Percentiles rank a stretch among this genome's conserved stretches.
Evolutionary conservation across 1,140 invertebrate species (phyloP).

Genomic region (Atta texana): DNA sequence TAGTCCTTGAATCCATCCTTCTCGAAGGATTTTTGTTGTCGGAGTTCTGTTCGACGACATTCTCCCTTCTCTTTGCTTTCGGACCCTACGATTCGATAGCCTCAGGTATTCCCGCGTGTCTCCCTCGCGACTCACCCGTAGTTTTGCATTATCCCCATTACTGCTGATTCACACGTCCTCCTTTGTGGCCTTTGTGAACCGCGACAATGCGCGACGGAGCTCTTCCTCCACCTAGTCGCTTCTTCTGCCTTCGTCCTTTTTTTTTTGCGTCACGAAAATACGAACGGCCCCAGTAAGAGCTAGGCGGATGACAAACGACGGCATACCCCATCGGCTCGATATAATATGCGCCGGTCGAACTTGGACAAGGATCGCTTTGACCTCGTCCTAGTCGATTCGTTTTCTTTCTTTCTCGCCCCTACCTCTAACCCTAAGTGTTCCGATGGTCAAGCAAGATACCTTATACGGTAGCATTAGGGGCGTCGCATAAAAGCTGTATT

Average conservation of each 20-base stretch:
- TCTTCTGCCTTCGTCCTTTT: slow-evolving; percentile 25
- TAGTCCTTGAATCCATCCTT: slow-evolving; percentile 42
- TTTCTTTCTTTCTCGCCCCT: slow-evolving; percentile 34
- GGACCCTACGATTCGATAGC: slow-evolving; percentile 54
- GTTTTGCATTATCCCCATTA: slow-evolving; percentile 85
- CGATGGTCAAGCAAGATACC: slow-evolving; percentile 43
- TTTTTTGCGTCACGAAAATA: slow-evolving; percentile 74
- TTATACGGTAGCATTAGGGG: slow-evolving; percentile 59
- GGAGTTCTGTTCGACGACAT: slow-evolving; percentile 35
- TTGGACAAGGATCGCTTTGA: slow-evolving; percentile 63
- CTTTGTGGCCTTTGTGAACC: slow-evolving; percentile 82
- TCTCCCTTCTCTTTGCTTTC: neutral
- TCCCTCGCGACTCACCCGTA: slow-evolving; percentile 66
- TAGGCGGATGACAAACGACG: slow-evolving; percentile 80
- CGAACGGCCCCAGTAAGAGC: slow-evolving; percentile 72
- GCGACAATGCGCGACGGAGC: slow-evolving; percentile 80
- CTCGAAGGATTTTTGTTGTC: neutral
- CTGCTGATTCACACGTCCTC: slow-evolving; percentile 85
- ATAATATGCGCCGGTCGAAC: slow-evolving; percentile 72
- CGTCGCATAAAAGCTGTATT: slow-evolving; percentile 20
- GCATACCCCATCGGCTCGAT: slow-evolving; percentile 73
- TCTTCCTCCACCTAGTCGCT: slow-evolving; percentile 66
- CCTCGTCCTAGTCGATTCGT: slow-evolving; percentile 68
- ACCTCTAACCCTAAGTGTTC: slow-evolving; percentile 29
- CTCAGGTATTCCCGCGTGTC: slow-evolving; percentile 58